Evolutionary conservation across 2,113 vertebrate species (phyloP).

Genomic region (Corythornis vintsioides): DNA sequence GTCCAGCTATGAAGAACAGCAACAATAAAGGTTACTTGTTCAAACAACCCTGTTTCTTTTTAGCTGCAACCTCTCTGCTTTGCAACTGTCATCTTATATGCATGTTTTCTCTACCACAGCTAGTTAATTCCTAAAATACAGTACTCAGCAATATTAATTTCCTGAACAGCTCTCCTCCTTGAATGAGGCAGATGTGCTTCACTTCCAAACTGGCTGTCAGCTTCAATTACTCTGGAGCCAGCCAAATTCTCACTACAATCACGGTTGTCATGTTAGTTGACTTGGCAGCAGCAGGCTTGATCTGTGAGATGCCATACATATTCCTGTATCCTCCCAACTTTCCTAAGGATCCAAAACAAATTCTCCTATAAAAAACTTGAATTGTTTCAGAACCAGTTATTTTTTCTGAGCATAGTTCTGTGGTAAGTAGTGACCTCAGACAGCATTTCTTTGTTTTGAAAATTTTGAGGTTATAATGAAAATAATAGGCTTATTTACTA

Average conservation of each 20-base stretch:
- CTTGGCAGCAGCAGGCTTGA: not conserved
- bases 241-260: not conserved
- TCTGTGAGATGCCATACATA: not conserved
- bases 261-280: fast-evolving
- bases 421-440: not conserved
- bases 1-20: not conserved
- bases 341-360: not conserved
- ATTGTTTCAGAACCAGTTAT: not conserved
- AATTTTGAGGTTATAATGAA: not conserved
- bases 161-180: not conserved
- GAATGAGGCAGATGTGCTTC: conserved; percentile 10
- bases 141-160: not conserved
- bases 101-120: not conserved
- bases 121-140: conserved; percentile 24
- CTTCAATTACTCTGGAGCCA: not conserved
- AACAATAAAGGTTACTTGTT: not conserved
- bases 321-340: not conserved
- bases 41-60: not conserved
- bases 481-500: not conserved
- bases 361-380: not conserved
- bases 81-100: not conserved
- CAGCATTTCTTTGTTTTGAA: not conserved
- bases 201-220: not conserved
- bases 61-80: not conserved
- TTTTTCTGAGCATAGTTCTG: not conserved